Evolutionary conservation across 2,113 vertebrate species (phyloP), one percentile per base, ranked within the genome.

Genomic region (Malurus melanocephalus): DNA sequence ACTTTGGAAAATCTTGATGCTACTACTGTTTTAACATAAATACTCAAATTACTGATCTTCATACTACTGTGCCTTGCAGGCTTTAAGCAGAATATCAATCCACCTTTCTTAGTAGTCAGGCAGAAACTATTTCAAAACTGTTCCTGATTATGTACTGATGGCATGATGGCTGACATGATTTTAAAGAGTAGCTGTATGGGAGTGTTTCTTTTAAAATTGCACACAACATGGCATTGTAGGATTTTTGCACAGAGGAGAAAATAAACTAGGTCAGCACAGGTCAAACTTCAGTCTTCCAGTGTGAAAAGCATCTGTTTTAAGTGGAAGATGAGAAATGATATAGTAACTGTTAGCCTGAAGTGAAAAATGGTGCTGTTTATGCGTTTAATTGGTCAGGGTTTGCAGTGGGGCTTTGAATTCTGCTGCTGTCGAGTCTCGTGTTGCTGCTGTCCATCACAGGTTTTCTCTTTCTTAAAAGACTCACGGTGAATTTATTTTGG

Each of bases 401-500:
- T 62, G 60, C 72, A 87, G 91, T 3, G 43, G 56, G 46, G 57
- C 73, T 92, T 73, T 88, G 87, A 92, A 67, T 94, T 90, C 80
- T 57, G 14, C 85, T 92, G 87, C 86, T 85, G 80, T 90, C 23
- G 5, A 80, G 57, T 74, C 86, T 92, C 21, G 69, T 85, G 16
- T 56, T 80, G 79, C 89, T 56, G 64, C 91, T 94, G 81, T 94
- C 91, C 43, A 35, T 95, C 94, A 78, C 0, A 0, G 2, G 6
- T 72, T 94, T 80, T 89, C 78, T n/a, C 66, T 85, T 89, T 78
- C 75, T 90, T 85, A 18, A 77, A 90, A 90, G 90, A 33, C 79
- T 96, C 30, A 6, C 2, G 28, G 51, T 65, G 57, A 75, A 80
- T 96, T 95, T 96, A 80, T 95, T 94, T 95, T 93, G 93, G 93